phyloP scores from a whole-genome alignment of 1,140 invertebrate species.

The Drosophila mayri region DNA sequence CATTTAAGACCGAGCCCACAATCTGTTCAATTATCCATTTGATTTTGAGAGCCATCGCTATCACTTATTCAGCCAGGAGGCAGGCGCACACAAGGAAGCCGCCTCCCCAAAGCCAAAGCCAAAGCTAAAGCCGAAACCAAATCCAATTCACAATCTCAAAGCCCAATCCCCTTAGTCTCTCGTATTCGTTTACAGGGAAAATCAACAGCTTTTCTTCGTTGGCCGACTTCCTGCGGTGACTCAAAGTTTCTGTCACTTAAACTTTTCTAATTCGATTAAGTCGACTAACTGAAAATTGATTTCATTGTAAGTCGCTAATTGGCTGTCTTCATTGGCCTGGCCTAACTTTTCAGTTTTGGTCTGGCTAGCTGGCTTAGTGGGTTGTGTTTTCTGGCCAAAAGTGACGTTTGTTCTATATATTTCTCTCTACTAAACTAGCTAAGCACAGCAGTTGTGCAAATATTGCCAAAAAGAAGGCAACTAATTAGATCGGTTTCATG shows the following conservation, averaged over 20 bases:
- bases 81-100: background rate
- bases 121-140: conserved; percentile 1
- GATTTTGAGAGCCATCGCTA: conserved; percentile 10
- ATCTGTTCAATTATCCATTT: conserved; percentile 40
- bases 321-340: conserved; percentile 43
- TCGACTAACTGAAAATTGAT: conserved; percentile 75
- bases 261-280: conserved; percentile 77
- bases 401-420: background rate
- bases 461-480: conserved; percentile 47
- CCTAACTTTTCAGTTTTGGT: conserved; percentile 45
- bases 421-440: background rate
- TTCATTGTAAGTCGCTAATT: conserved; percentile 75
- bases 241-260: conserved; percentile 68
- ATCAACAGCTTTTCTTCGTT: conserved; percentile 37
- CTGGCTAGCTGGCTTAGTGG: conserved; percentile 1
- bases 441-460: conserved; percentile 60
- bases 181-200: conserved; percentile 17
- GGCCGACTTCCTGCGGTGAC: conserved; percentile 34
- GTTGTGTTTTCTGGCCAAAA: background rate
- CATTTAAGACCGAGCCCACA: conserved; percentile 12
- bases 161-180: background rate
- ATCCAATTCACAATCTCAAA: background rate
- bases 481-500: conserved; percentile 38
- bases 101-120: background rate
- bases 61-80: conserved; percentile 32